Conservation (phyloP, 2,797 vertebrate species). For the Hydrolagus colliei region DNA sequence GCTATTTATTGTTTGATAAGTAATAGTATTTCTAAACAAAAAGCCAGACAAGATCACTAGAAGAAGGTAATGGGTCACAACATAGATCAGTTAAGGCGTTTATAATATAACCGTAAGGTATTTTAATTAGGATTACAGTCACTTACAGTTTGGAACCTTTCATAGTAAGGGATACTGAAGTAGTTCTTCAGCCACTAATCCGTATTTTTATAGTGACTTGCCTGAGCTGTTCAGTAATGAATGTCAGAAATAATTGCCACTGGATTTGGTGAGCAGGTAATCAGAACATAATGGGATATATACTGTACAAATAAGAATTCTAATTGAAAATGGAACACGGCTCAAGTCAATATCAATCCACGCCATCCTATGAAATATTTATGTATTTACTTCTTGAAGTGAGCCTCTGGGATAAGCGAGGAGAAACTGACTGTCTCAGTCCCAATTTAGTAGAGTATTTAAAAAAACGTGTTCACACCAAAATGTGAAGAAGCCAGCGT, state of each 20-base stretch:
- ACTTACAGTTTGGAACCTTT: constrained; percentile 1
- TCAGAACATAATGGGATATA: neutral
- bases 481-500: no score
- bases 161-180: neutral
- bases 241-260: neutral
- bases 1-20: neutral
- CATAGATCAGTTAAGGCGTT: neutral
- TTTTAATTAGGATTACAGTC: constrained; percentile 11
- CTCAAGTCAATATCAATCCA: neutral
- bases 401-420: no score
- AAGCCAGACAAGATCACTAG: neutral
- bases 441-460: no score
- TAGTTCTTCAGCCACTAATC: neutral
- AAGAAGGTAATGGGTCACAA: neutral
- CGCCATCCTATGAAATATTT: neutral
- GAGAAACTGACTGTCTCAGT: no score
- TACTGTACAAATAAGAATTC: neutral
- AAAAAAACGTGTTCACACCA: no score
- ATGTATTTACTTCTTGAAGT: no score
- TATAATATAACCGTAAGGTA: neutral
- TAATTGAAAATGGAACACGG: neutral
- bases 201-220: neutral
- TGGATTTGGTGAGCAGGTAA: neutral
- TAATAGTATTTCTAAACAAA: neutral
- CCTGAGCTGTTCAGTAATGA: neutral